Conservation (phyloP, 2,797 vertebrate species). For the Lerista edwardsae region DNA sequence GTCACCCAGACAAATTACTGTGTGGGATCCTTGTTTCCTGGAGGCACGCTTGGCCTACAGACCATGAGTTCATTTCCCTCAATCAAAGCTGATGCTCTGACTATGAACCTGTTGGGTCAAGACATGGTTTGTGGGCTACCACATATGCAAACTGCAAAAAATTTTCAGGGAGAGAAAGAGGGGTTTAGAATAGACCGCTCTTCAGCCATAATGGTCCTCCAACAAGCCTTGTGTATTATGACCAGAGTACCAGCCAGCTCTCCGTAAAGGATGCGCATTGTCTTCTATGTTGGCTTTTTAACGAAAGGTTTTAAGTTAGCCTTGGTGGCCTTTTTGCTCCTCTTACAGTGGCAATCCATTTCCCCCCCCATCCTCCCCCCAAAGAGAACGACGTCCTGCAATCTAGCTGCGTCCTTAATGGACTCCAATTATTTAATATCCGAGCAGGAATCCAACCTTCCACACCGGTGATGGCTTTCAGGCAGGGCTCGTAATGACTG, state of each 20-base stretch:
- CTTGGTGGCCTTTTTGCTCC: slow-evolving; percentile 8
- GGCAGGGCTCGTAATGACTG: slow-evolving; percentile 57
- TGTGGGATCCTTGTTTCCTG: background rate
- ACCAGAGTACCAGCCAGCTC: background rate
- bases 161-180: too few relatives aligned
- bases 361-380: background rate
- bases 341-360: slow-evolving; percentile 30
- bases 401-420: slow-evolving; percentile 58
- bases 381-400: slow-evolving; percentile 38
- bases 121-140: background rate
- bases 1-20: slow-evolving; percentile 59
- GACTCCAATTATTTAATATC: slow-evolving; percentile 67
- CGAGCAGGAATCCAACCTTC: slow-evolving; percentile 41
- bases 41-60: too few relatives aligned
- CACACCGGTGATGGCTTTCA: slow-evolving; percentile 56
- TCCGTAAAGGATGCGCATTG: background rate
- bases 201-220: background rate
- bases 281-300: slow-evolving; percentile 8
- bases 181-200: background rate
- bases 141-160: too few relatives aligned
- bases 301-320: slow-evolving; percentile 10
- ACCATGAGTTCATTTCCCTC: too few relatives aligned
- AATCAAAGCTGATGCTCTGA: too few relatives aligned
- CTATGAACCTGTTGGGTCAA: background rate
- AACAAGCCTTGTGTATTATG: background rate